These are phyloP conservation scores for Hippolais icterina DNA, from an alignment of 2,113 vertebrate species.

Conservation along the genomic window DNA sequence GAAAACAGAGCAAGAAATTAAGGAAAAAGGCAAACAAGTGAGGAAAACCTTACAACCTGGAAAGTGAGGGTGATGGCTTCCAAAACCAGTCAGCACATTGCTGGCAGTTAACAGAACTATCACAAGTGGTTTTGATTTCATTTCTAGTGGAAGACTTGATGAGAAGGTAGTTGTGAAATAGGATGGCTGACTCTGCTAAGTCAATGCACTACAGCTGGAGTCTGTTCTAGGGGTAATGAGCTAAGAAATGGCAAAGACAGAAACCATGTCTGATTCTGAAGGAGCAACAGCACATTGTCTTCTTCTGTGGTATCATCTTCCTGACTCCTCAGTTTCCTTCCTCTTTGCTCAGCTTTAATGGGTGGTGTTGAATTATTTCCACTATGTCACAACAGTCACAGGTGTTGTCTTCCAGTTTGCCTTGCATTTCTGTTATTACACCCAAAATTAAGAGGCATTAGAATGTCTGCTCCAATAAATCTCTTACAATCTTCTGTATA, in stretches of 20 bases:
- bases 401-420: not conserved
- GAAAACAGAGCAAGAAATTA: not conserved
- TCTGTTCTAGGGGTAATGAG: not conserved
- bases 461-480: not conserved
- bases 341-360: not conserved
- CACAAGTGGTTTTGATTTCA: not conserved
- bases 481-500: not conserved
- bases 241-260: constrained; percentile 13
- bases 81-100: not conserved
- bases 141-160: not conserved
- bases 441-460: not conserved
- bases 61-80: not conserved
- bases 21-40: not conserved
- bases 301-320: not conserved
- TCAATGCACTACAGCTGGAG: not conserved
- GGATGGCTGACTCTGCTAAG: not conserved
- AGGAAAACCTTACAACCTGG: not conserved
- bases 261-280: not conserved
- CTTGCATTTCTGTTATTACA: not conserved
- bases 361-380: not conserved
- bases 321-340: not conserved
- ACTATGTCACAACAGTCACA: not conserved
- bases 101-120: not conserved
- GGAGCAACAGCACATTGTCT: not conserved
- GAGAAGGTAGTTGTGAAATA: not conserved